Conservation (phyloP, 2,888 invertebrate genomes). For the Artemia sp. region DNA sequence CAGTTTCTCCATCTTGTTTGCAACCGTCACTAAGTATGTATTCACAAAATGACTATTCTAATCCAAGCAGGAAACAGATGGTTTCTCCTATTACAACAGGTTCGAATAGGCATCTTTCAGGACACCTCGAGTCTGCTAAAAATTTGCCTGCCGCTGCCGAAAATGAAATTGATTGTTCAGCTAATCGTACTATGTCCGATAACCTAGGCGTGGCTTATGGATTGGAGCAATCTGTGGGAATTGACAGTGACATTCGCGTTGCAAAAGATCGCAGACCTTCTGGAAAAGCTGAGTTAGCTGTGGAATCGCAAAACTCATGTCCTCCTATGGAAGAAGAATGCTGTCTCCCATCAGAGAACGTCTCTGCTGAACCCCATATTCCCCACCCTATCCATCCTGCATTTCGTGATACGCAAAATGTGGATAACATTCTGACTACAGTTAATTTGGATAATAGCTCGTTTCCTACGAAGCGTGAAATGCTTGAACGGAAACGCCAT, state of each 20-base stretch:
- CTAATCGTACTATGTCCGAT: background rate
- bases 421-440: background rate
- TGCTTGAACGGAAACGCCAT: conserved; percentile 4
- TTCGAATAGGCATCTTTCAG: background rate
- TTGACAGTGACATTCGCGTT: background rate
- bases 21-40: background rate
- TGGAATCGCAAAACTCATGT: background rate
- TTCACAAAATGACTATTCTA: background rate
- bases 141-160: background rate
- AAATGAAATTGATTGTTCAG: background rate
- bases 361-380: background rate
- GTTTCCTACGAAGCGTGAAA: conserved; percentile 8
- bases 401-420: background rate
- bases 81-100: background rate
- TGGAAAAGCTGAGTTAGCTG: background rate
- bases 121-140: background rate
- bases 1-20: conserved; percentile 7
- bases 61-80: background rate
- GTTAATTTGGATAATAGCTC: background rate
- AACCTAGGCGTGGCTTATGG: background rate
- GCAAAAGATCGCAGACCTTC: background rate
- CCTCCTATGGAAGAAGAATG: background rate
- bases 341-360: background rate
- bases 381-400: background rate
- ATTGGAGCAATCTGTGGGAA: background rate